phyloP scores from a whole-genome alignment of 2,888 invertebrate genomes.

The Drosophila lacicola region DNA sequence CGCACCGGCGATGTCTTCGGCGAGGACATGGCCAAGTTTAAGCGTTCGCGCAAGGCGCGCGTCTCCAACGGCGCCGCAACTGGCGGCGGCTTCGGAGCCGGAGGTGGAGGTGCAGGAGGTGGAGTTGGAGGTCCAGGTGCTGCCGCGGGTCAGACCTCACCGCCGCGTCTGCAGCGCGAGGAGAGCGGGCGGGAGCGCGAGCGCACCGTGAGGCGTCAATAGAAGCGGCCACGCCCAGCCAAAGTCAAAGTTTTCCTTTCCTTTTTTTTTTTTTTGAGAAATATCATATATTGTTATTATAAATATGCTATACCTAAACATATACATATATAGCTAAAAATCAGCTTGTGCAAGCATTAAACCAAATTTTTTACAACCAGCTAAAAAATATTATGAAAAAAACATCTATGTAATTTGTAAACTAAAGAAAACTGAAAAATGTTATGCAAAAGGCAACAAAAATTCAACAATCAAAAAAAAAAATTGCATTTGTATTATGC shows the following conservation, averaged over 20 bases:
- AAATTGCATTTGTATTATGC: constrained; percentile 36
- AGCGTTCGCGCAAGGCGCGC: constrained; percentile 90
- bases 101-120: neutral
- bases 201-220: constrained; percentile 86
- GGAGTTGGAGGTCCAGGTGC: too few species aligned
- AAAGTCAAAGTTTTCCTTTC: constrained; percentile 9
- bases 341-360: constrained; percentile 57
- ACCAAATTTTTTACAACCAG: constrained; percentile 76
- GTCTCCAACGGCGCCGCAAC: constrained; percentile 85
- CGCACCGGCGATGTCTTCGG: constrained; percentile 98
- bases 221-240: constrained; percentile 43
- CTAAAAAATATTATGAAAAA: constrained; percentile 4
- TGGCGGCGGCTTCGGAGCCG: neutral
- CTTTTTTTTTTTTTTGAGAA: constrained; percentile 1
- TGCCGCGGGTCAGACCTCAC: constrained; percentile 86
- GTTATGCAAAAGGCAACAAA: constrained; percentile 9
- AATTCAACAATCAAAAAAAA: neutral
- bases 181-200: constrained; percentile 87
- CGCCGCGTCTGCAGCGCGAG: constrained; percentile 88
- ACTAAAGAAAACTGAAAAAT: constrained; percentile 28
- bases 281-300: constrained; percentile 50
- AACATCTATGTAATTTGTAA: constrained; percentile 55
- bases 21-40: constrained; percentile 97
- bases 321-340: too few species aligned
- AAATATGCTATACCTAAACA: constrained; percentile 48